Evolutionary conservation across 2,888 invertebrate species (phyloP).

Genomic region (Dryobota labecula): DNA sequence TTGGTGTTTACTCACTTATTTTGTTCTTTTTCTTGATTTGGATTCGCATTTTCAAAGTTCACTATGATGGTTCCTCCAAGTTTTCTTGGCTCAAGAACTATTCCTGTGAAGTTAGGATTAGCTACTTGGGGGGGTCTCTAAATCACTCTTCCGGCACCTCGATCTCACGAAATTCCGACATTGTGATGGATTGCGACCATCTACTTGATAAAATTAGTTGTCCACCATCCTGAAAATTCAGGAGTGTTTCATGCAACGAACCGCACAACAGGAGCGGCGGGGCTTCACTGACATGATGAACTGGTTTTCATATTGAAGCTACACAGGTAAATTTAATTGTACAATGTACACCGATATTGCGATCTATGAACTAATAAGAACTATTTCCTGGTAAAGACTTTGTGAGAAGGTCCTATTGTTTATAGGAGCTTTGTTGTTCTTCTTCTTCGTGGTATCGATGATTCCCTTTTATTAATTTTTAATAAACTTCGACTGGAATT

Average conservation of each 20-base stretch:
- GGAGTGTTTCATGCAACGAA: constrained; percentile 5
- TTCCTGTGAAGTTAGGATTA: neutral
- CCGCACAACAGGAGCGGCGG: constrained; percentile 29
- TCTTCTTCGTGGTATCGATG: too few species aligned
- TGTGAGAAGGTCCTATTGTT: too few species aligned
- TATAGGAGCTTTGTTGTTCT: too few species aligned
- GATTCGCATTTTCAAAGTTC: constrained; percentile 16
- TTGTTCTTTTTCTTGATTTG: neutral
- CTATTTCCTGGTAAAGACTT: neutral
- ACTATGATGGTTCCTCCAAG: neutral
- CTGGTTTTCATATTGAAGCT: neutral
- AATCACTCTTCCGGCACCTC: neutral
- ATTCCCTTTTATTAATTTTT: too few species aligned
- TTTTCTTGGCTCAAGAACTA: neutral
- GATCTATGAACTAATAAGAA: neutral
- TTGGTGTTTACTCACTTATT: constrained; percentile 17
- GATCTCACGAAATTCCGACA: constrained; percentile 13
- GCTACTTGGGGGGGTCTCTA: neutral
- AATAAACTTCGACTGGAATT: too few species aligned
- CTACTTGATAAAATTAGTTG: neutral
- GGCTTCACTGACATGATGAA: constrained; percentile 5
- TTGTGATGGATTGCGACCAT: neutral
- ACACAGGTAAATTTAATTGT: neutral
- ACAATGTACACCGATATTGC: neutral
- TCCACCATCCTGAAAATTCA: neutral